These are phyloP conservation scores for Zygothrica quintamaculata DNA, from an alignment of 2,888 invertebrate species.

Conservation along the genomic window DNA sequence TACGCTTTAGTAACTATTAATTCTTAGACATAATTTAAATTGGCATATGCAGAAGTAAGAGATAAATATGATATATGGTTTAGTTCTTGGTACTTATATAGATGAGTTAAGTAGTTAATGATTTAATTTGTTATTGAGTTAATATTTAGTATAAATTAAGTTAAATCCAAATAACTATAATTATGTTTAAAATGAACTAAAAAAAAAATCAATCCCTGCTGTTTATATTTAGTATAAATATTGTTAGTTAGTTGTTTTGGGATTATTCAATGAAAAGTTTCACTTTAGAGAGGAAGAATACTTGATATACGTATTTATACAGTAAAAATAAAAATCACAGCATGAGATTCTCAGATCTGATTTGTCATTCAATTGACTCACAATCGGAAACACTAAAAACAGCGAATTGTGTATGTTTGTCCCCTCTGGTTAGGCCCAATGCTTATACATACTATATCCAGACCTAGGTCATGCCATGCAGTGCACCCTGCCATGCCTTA, in stretches of 20 bases:
- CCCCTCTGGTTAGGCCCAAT: slow-evolving; percentile 2
- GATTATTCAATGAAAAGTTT: too few species aligned
- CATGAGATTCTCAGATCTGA: slow-evolving; percentile 28
- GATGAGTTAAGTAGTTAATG: background rate
- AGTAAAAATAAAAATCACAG: slow-evolving; percentile 38
- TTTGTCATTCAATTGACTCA: slow-evolving; percentile 77
- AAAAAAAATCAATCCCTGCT: too few species aligned
- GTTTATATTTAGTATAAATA: too few species aligned
- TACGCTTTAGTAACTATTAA: slow-evolving; percentile 43
- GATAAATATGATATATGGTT: slow-evolving; percentile 6
- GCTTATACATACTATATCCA: slow-evolving; percentile 24
- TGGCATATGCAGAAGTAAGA: slow-evolving; percentile 4
- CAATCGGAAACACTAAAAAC: slow-evolving; percentile 67
- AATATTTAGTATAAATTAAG: too few species aligned
- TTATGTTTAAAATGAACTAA: too few species aligned
- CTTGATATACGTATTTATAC: slow-evolving; percentile 23
- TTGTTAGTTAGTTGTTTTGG: too few species aligned
- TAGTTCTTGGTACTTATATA: background rate
- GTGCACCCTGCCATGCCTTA: slow-evolving; percentile 60
- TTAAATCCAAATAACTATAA: too few species aligned
- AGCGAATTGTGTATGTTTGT: slow-evolving; percentile 2
- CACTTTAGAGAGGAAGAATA: background rate
- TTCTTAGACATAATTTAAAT: slow-evolving; percentile 32
- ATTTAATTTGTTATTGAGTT: too few species aligned
- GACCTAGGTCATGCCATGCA: slow-evolving; percentile 47